A percentile compares a stretch with the other conserved stretches of the same genome.
phyloP scores from a whole-genome alignment of 1,140 invertebrate genomes.

The Heliconius hermathena region DNA sequence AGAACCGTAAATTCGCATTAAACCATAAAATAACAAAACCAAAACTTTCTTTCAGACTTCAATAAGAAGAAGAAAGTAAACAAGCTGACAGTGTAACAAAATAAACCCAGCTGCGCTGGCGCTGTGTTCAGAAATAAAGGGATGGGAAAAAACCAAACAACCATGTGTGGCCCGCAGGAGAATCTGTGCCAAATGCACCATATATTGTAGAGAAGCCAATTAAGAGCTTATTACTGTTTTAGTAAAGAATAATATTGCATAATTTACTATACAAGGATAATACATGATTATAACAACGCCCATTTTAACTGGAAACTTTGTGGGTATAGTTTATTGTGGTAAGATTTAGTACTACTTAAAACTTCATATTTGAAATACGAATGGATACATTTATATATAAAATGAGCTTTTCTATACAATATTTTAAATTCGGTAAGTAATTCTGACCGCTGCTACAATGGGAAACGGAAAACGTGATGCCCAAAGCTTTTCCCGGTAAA shows the following conservation, averaged over 20 bases:
- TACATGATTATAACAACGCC: background rate
- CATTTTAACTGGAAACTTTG: background rate
- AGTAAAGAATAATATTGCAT: background rate
- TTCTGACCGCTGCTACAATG: no score
- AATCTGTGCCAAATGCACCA: constrained; percentile 22
- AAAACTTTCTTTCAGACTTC: constrained; percentile 10
- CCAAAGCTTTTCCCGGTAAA: no score
- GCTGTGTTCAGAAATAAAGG: constrained; percentile 33
- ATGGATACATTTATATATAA: background rate
- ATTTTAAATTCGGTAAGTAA: no score
- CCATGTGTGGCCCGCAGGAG: constrained; percentile 31
- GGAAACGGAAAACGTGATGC: no score
- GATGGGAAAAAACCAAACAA: constrained; percentile 29
- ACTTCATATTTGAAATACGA: background rate
- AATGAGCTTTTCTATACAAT: no score
- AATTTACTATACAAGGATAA: constrained; percentile 7
- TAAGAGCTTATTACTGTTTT: background rate
- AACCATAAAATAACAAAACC: background rate
- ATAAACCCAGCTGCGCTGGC: constrained; percentile 40
- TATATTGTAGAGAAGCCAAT: background rate
- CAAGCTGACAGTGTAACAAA: constrained; percentile 33
- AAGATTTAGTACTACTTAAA: background rate
- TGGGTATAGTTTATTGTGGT: background rate
- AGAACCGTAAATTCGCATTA: background rate
- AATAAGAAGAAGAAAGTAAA: constrained; percentile 24